These are phyloP conservation scores for Pempheris klunzingeri DNA, from an alignment of 2,797 vertebrate genomes.

Conservation along the genomic window DNA sequence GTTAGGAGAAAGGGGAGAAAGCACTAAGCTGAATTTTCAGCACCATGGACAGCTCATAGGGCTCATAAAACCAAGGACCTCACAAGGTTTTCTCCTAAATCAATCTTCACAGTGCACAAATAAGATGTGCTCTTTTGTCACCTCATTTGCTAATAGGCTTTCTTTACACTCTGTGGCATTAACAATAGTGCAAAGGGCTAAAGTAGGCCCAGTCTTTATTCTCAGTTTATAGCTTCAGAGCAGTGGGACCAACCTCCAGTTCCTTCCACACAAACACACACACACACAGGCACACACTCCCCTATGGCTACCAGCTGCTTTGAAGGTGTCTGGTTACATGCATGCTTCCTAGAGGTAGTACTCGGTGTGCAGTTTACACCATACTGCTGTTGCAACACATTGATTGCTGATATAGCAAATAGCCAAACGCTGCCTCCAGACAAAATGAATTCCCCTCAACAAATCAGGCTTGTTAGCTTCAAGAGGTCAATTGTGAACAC, in stretches of 20 bases:
- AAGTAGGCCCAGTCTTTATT: conserved; percentile 17
- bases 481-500: conserved; percentile 30
- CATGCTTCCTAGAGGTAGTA: conserved; percentile 27
- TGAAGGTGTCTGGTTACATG: conserved; percentile 58
- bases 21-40: conserved; percentile 48
- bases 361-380: conserved; percentile 7
- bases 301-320: conserved; percentile 65
- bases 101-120: conserved; percentile 51
- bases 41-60: conserved; percentile 61
- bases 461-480: conserved; percentile 21
- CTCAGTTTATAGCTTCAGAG: conserved; percentile 22
- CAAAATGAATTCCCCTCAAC: conserved; percentile 9
- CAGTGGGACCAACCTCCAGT: not conserved
- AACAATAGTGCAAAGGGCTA: conserved; percentile 11
- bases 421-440: conserved; percentile 7
- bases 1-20: not conserved
- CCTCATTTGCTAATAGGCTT: conserved; percentile 69
- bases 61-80: conserved; percentile 51
- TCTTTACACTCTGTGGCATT: conserved; percentile 36
- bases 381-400: conserved; percentile 4
- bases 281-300: conserved; percentile 14
- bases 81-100: conserved; percentile 36
- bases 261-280: conserved; percentile 16
- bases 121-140: conserved; percentile 47
- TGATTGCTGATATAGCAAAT: conserved; percentile 5